Evolutionary conservation across 2,888 invertebrate genomes (phyloP).

Genomic region (Epistrophe grossulariae): DNA sequence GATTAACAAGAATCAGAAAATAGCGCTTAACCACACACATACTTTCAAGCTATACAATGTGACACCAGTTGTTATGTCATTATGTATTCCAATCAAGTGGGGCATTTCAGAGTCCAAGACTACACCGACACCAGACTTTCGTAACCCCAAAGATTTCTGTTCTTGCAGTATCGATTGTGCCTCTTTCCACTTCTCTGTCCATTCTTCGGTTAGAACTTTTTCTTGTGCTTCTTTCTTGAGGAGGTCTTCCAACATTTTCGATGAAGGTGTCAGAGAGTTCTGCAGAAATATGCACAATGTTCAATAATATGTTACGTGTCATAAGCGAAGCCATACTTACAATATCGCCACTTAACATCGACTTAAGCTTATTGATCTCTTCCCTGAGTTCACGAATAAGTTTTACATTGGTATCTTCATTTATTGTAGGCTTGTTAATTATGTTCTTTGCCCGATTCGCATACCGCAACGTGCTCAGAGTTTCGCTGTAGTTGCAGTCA

Average conservation of each 20-base stretch:
- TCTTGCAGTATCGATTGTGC: slow-evolving; percentile 95
- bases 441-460: slow-evolving; percentile 96
- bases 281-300: slow-evolving; percentile 63
- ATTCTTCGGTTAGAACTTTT: slow-evolving; percentile 94
- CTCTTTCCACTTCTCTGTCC: slow-evolving; percentile 97
- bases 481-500: slow-evolving; percentile 94
- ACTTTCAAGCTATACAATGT: slow-evolving; percentile 95
- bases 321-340: slow-evolving; percentile 82
- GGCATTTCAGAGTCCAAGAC: slow-evolving; percentile 96
- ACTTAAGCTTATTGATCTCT: slow-evolving; percentile 92
- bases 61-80: slow-evolving; percentile 95
- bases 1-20: not conserved
- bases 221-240: slow-evolving; percentile 96
- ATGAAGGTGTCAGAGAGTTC: slow-evolving; percentile 86
- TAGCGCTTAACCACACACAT: slow-evolving; percentile 41
- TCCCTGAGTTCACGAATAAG: slow-evolving; percentile 93
- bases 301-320: not conserved
- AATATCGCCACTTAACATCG: slow-evolving; percentile 89
- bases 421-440: slow-evolving; percentile 95
- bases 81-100: slow-evolving; percentile 95
- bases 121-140: slow-evolving; percentile 95
- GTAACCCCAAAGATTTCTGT: slow-evolving; percentile 92
- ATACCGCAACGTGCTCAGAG: slow-evolving; percentile 93
- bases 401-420: slow-evolving; percentile 95
- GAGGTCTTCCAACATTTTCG: slow-evolving; percentile 91